Base-by-base conservation (phyloP, 2,113 vertebrate genomes). In the Galemys pyrenaicus region DNA sequence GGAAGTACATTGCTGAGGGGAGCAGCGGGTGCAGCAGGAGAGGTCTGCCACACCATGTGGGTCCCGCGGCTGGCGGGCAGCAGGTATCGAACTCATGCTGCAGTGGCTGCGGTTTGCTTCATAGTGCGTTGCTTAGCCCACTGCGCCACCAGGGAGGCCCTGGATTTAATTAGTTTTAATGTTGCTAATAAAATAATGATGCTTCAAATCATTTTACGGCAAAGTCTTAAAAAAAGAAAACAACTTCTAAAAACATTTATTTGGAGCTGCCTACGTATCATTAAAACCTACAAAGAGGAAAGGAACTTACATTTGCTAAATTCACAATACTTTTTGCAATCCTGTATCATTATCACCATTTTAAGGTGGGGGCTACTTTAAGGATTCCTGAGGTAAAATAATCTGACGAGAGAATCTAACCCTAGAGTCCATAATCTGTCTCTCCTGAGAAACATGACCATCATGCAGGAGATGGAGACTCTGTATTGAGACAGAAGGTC, bases 281-380 rank as follows among this genome's bases (percentile, higher is more conserved):
- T 49, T 46, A 73, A 86, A 88, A 91, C 3, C 83, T 78, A 92
- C 28, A 58, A 79, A 79, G 37, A 58, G 17, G n/a, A 92, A 71
- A 91, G 46, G 22, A 79, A 64, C 49, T 54, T 88, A 46, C 13
- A 83, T 93, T 83, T 82, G 49, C n/a, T 87, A 58, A 35, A 8
- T 78, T 79, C 58, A 56, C 58, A 96, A 78, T 11, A 74, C 32
- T 49, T 89, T 60, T 86, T 41, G 24, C 10, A 41, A 62, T 89
- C 30, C n/a, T 89, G 12, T 46, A 62, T 49, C 60, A 65, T 37
- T 74, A 58, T 54, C 22, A 73, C 10, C 64, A 56, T 71, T 30
- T 58, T 46, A 81, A 80, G 39, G 8, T 82, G 15, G 22, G 51
- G 10, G 81, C 73, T 75, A 37, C 28, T 44, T 41, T 94, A 64